Base-by-base conservation (phyloP, 2,888 invertebrate genomes). In the Mayetiola destructor region DNA sequence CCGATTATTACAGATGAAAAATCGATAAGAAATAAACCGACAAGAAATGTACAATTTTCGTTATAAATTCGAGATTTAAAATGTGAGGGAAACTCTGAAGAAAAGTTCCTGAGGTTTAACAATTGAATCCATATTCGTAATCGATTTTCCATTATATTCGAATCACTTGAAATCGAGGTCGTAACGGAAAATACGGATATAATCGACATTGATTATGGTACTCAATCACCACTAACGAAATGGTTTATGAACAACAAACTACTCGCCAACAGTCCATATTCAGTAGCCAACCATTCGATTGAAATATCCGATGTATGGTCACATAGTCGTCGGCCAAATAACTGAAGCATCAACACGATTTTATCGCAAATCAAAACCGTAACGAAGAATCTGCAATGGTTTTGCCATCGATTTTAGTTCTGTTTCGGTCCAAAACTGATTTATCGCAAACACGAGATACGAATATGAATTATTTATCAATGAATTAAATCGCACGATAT, bases 381-480 rank as follows among this genome's bases (percentile, higher is more conserved):
- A n/a, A n/a, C n/a, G n/a, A 48, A 39, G 5, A 48, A 27, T 4
- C 5, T n/a, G 48, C 48, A 48, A 48, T n/a, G 27, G 23, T 48
- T 27, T 16, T 27, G 23, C 27, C 27, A n/a, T n/a, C n/a, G 10
- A 3, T 37, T 48, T 48, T 27, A 27, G 27, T 32, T 32, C 12
- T 8, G 32, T 32, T 12, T n/a, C n/a, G n/a, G n/a, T n/a, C n/a
- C 27, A 27, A 27, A 48, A 48, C 27, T 48, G 48, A 48, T 48
- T 48, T 48, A 48, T 48, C 48, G 48, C 16, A 10, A 27, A 48
- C 48, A 48, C 48, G 48, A 48, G 27, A 27, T 48, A 48, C 48
- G 48, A 48, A 48, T 48, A 48, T 48, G 48, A 48, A 48, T 48
- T 48, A 48, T 48, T 48, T 48, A 48, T 48, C 27, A 27, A 48